Conservation (phyloP, 2,797 vertebrate genomes). For the Peromyscus nudipes region DNA sequence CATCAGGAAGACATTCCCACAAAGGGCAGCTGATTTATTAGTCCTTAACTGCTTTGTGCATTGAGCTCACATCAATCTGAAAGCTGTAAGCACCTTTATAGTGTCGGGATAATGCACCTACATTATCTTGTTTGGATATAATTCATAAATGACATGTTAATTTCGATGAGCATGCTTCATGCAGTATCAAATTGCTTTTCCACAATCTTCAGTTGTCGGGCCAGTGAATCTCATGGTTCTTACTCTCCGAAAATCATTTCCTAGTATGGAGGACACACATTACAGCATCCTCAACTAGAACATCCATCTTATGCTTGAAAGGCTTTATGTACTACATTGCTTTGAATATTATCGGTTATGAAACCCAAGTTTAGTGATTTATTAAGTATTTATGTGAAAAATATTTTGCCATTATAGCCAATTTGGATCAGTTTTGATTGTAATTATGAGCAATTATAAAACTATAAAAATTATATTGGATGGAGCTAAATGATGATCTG, state of each 20-base stretch:
- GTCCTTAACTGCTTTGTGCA: conserved; percentile 4
- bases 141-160: conserved; percentile 43
- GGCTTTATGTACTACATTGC: neutral
- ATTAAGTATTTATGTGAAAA: conserved; percentile 2
- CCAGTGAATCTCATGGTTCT: neutral
- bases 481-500: neutral
- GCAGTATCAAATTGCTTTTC: conserved; percentile 21
- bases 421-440: neutral
- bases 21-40: conserved; percentile 44
- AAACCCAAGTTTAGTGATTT: conserved; percentile 1
- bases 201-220: neutral
- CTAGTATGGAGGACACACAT: neutral
- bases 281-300: conserved; percentile 47
- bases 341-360: conserved; percentile 6
- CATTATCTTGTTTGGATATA: conserved; percentile 12
- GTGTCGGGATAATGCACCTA: conserved; percentile 35
- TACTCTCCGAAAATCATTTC: conserved; percentile 38
- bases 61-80: conserved; percentile 55
- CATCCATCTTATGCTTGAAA: conserved; percentile 30
- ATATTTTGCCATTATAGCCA: neutral
- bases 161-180: conserved; percentile 28
- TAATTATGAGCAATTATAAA: conserved; percentile 28
- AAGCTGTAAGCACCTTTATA: conserved; percentile 32
- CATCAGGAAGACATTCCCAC: neutral
- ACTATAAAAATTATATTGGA: neutral